These are phyloP conservation scores for Caenorhabditis sp. DNA, from an alignment of 2,888 invertebrate genomes.

Conservation along the genomic window DNA sequence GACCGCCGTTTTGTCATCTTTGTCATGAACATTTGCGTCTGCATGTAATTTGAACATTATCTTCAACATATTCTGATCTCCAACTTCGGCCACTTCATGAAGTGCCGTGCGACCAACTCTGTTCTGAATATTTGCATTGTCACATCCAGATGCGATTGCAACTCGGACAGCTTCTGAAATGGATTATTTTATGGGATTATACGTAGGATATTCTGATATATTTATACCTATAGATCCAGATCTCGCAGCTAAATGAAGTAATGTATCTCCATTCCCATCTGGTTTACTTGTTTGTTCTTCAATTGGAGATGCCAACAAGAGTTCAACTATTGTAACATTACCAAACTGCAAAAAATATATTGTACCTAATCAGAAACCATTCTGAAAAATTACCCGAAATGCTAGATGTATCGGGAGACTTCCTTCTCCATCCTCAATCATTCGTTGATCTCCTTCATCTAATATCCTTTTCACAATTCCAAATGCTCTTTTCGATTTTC, in stretches of 20 bases:
- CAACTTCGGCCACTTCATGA: conserved; percentile 88
- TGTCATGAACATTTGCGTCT: conserved; percentile 91
- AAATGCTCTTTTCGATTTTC: conserved; percentile 90
- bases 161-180: conserved; percentile 52
- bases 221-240: conserved; percentile 63
- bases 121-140: conserved; percentile 89
- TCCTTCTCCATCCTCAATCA: conserved; percentile 73
- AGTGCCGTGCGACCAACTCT: conserved; percentile 89
- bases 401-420: conserved; percentile 66
- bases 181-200: background rate
- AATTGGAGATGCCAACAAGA: conserved; percentile 84
- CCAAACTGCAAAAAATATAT: conserved; percentile 79
- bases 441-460: conserved; percentile 86
- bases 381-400: conserved; percentile 35
- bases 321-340: conserved; percentile 92
- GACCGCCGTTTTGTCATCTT: conserved; percentile 93
- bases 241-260: conserved; percentile 91
- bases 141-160: conserved; percentile 76
- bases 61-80: conserved; percentile 91
- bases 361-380: no score
- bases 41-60: conserved; percentile 93
- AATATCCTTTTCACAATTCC: conserved; percentile 87
- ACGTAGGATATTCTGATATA: background rate
- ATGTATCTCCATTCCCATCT: conserved; percentile 83
- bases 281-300: conserved; percentile 81